Evolutionary conservation across 1,140 invertebrate species (phyloP), one percentile per base, ranked within the genome.

Genomic region (Caenorhabditis elegans): DNA sequence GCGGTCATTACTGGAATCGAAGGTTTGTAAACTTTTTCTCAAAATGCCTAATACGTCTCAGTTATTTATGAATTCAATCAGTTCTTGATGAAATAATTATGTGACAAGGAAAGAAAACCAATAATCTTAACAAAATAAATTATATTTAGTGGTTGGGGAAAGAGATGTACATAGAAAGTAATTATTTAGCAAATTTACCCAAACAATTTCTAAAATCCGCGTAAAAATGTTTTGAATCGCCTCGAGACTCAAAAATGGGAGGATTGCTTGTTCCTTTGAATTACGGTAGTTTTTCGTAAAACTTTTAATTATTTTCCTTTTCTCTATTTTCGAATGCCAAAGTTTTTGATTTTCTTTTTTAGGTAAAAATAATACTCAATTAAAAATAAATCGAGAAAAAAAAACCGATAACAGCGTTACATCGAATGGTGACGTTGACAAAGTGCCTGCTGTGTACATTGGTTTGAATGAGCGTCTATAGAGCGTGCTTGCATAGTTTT

Each of bases 361-460:
- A 43, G 5, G 5, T 43, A 43, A 43, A 43, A 43, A 43, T 43
- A 43, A 43, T 43, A 15, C 15, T 43, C 39, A 43, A 8, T 43
- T 43, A 5, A 8, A 43, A 43, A 43, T 53, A 10, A 53, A 53
- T 5, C 26, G 34, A 53, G 24, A 24, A 26, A 15, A 55, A 53
- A 22, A 70, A 36, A 19, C 36, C 60, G 17, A 70, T 70, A 39
- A 70, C 34, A 70, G 34, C 28, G 3, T 4, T 60, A 28, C 26
- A 70, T 70, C 43, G 34, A 70, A 39, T 70, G 34, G 19, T 70
- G 60, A 70, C 60, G 60, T 70, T 70, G 60, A 70, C 60, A 70
- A 31, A 70, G 60, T 39, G 34, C 19, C 60, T n/a, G 39, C 39
- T 8, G 60, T 70, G 60, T 60, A 60, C 28, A 60, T 70, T 70